Base-by-base conservation (phyloP, 2,888 invertebrate genomes). In the Drosophila subquinaria region DNA sequence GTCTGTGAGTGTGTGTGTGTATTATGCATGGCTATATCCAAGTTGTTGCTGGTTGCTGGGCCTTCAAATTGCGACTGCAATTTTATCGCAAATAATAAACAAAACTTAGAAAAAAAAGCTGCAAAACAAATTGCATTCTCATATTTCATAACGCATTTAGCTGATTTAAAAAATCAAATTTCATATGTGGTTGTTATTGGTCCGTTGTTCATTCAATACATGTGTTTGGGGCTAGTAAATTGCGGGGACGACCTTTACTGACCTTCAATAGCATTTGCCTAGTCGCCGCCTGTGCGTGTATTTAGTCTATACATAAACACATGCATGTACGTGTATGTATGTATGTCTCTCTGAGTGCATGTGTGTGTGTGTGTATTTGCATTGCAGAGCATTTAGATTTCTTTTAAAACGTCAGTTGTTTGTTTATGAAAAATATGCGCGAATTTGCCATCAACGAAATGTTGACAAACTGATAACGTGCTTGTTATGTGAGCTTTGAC, bases 361-460 rank as follows among this genome's bases (percentile, higher is more conserved):
- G 52, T 56, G 56, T 60, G 45, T 68, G 38, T 40, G 43, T 48
- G 11, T 68, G 50, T 57, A n/a, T 52, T 42, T 67, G 61, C 62
- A 53, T 51, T 51, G 67, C 71, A 72, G 68, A 83, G 75, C 72
- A 78, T 74, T 81, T 63, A 73, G 76, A 75, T 84, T 79, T 76
- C 50, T 62, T 71, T 61, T 50, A 62, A 64, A 62, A 76, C 67
- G 60, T 72, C 68, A 73, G 76, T 80, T 80, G 80, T 88, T 89
- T 88, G 86, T 89, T 85, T 89, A 89, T 80, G 73, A 79, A 82
- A 89, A 84, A 61, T 79, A 84, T 89, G 86, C 72, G 71, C 51
- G 51, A 79, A 66, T 53, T 65, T 38, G 69, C 52, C 17, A 59
- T 35, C 48, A 53, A 63, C 64, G 66, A 70, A 79, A 73, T 76